Evolutionary conservation across 1,140 invertebrate genomes (phyloP), one percentile per base, ranked within the genome.

Genomic region (Andricus grossulariae): DNA sequence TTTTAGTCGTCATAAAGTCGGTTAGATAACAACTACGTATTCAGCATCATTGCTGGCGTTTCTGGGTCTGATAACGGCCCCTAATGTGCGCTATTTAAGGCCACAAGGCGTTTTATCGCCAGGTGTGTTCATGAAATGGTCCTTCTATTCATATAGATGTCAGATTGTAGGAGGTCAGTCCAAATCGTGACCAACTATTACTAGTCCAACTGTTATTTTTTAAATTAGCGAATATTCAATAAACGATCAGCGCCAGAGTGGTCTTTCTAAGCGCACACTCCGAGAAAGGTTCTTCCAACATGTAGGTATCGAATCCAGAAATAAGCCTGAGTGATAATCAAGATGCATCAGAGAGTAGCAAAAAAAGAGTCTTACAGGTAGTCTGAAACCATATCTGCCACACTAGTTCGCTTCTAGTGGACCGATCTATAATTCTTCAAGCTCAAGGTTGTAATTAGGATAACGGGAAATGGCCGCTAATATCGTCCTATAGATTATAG

Each of bases 361-460:
- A 11, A 60, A 60, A 16, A 5, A 13, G 39, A 45, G 8, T 45
- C 6, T 45, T 45, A 2, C 10, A 45, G 39, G 39, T 32, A 15
- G 12, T 25, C 13, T 60, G 7, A 12, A 25, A 15, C 21, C 25
- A 5, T 25, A 16, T 60, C 21, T 57, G 18, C 55, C 21, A 57
- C 54, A 21, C 55, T 57, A 25, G 55, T 57, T 57, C 25, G 1
- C 57, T 39, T 45, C 25, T 5, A 32, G 39, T 45, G 16, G 21
- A 66, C 32, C 60, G 32, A 39, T 66, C 60, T 73, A 54, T 72
- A 51, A 76, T 57, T 49, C 74, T 45, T 49, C 45, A 57, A 21
- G n/a, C 49, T 60, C 72, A 70, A 74, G 74, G 39, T 51, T 54
- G 73, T 72, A 80, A 80, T 80, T 80, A 80, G 79, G 55, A 77